Base-by-base conservation (phyloP, 2,797 vertebrate species). In the Xenentodon cancila region DNA sequence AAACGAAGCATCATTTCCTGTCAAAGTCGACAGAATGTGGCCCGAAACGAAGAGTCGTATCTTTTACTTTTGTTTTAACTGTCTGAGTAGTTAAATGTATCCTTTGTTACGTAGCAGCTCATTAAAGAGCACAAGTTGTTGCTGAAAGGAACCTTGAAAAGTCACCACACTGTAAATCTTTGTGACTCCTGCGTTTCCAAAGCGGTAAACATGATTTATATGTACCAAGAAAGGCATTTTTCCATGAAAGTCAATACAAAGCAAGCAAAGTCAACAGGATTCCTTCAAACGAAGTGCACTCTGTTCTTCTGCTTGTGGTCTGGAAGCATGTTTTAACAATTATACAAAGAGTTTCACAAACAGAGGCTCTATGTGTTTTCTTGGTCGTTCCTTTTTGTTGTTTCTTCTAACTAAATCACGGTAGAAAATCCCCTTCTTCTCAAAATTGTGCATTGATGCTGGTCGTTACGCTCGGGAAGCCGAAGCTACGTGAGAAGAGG, bases 191-290 rank as follows among this genome's bases (percentile, higher is more conserved):
- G 45, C 42, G 17, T 46, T 27, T 25, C 7, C 21, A 25, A 25
- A 45, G 21, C 47, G 32, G 18, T 64, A 47, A 64, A 48, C 30
- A 42, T 48, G 52, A 49, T 64, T 55, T 55, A 46, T 37, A 22
- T 11, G 30, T 54, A 30, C 42, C 32, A 19, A 50, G n/a, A 50
- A 51, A 42, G 34, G 16, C 15, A 25, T 22, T 58, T 16, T 48
- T 37, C 53, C 20, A 43, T n/a, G 46, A 37, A 59, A 27, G 9
- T 27, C 54, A 55, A 43, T 16, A 55, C 20, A 55, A 55, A 32
- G 60, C 44, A 37, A 20, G 21, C 32, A 51, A 51, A 50, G 15
- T 42, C 18, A 30, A 49, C 61, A 64, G 51, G 34, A 54, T 21
- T 12, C 30, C 18, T 42, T 55, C 32, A 47, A 48, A 18, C 16